phyloP scores from a whole-genome alignment of 2,888 invertebrate genomes.

The Acanthosepion esculentum region DNA sequence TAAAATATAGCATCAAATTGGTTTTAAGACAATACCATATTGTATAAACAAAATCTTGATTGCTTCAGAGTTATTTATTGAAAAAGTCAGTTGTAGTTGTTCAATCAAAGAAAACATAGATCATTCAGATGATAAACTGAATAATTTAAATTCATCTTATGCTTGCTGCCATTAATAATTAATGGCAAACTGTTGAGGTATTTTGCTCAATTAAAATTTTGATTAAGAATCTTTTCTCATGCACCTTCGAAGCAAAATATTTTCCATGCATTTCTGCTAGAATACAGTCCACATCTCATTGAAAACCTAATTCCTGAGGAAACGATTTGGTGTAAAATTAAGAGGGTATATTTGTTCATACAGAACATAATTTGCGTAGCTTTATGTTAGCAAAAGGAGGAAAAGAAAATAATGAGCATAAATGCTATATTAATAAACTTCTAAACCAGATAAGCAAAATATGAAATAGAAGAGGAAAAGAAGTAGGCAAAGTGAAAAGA shows the following conservation, averaged over 20 bases:
- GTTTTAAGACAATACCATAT: neutral
- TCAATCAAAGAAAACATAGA: neutral
- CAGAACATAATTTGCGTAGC: neutral
- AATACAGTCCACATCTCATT: neutral
- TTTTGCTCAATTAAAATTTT: neutral
- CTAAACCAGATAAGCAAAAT: too few species aligned
- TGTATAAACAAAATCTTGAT: neutral
- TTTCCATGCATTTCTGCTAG: neutral
- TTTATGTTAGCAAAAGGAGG: neutral
- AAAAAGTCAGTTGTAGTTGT: neutral
- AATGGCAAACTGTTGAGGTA: neutral
- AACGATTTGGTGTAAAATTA: neutral
- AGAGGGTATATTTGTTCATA: neutral
- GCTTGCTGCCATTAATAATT: neutral
- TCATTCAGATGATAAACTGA: neutral
- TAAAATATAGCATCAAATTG: too few species aligned
- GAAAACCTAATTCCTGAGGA: neutral
- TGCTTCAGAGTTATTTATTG: neutral
- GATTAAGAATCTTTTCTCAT: neutral
- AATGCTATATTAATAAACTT: too few species aligned
- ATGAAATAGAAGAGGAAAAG: too few species aligned
- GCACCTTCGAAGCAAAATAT: neutral
- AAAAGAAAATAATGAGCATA: too few species aligned
- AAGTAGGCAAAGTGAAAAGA: too few species aligned
- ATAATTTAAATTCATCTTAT: slow-evolving; percentile 16